phyloP scores from a whole-genome alignment of 2,797 vertebrate species.

The Mus caroli region DNA sequence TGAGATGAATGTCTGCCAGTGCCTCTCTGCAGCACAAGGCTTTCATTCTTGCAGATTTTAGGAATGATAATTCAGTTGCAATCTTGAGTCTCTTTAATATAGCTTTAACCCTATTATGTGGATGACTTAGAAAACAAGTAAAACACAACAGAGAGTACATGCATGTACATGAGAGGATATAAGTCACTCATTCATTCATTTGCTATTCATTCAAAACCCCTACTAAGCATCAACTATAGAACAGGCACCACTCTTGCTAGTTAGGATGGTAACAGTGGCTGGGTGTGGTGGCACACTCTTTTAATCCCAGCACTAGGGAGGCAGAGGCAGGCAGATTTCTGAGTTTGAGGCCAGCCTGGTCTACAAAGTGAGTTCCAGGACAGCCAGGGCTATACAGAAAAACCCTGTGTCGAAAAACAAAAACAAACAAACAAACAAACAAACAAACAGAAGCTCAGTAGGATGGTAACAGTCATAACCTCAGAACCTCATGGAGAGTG shows the following conservation, averaged over 20 bases:
- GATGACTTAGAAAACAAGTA: not conserved
- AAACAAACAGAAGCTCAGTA: no score
- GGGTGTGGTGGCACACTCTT: no score
- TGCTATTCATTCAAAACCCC: not conserved
- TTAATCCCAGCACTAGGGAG: no score
- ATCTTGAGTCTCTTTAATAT: not conserved
- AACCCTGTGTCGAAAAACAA: no score
- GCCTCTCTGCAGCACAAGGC: not conserved
- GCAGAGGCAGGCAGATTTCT: no score
- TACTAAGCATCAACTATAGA: not conserved
- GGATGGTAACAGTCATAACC: not conserved
- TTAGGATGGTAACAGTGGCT: not conserved
- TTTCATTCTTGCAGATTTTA: conserved; percentile 45
- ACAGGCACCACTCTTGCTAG: not conserved
- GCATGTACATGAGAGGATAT: not conserved
- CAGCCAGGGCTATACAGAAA: no score
- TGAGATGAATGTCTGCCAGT: conserved; percentile 11
- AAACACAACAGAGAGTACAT: not conserved
- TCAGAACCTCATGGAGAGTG: not conserved
- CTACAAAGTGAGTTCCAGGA: no score
- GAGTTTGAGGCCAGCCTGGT: no score
- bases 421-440: no score
- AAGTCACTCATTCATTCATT: not conserved
- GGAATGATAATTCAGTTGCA: conserved; percentile 33
- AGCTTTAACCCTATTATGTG: not conserved